These are phyloP conservation scores for Trematomus bernacchii DNA, from an alignment of 2,797 vertebrate species.

Conservation along the genomic window DNA sequence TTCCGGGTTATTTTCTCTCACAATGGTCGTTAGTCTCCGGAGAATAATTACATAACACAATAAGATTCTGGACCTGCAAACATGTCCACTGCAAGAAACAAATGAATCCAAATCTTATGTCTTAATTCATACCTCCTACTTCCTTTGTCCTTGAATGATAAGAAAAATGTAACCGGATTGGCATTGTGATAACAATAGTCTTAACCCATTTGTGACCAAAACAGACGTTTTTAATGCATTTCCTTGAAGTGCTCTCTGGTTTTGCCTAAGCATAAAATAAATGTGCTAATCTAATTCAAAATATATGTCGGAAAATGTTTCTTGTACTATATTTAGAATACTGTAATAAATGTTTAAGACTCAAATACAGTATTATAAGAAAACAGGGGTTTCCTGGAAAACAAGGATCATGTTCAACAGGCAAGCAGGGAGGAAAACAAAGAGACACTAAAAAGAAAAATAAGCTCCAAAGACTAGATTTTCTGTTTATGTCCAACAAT, in stretches of 20 bases:
- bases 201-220: background rate
- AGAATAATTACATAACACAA: background rate
- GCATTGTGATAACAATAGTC: background rate
- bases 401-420: background rate
- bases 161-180: background rate
- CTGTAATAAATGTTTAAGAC: too few relatives aligned
- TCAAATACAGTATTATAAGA: too few relatives aligned
- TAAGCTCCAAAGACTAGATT: background rate
- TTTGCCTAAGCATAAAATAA: too few relatives aligned
- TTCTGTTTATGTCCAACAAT: conserved; percentile 18
- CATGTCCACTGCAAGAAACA: background rate
- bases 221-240: too few relatives aligned
- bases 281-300: too few relatives aligned
- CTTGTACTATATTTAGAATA: too few relatives aligned
- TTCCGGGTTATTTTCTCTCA: background rate
- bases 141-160: background rate
- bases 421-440: background rate
- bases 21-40: background rate
- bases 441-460: background rate
- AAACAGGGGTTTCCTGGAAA: too few relatives aligned
- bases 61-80: background rate
- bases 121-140: background rate
- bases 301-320: too few relatives aligned
- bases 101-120: background rate
- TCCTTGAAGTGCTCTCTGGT: too few relatives aligned